A percentile compares a stretch with the other conserved stretches of the same genome.
phyloP scores from a whole-genome alignment of 2,113 vertebrate species.

The Blennius ocellaris region DNA sequence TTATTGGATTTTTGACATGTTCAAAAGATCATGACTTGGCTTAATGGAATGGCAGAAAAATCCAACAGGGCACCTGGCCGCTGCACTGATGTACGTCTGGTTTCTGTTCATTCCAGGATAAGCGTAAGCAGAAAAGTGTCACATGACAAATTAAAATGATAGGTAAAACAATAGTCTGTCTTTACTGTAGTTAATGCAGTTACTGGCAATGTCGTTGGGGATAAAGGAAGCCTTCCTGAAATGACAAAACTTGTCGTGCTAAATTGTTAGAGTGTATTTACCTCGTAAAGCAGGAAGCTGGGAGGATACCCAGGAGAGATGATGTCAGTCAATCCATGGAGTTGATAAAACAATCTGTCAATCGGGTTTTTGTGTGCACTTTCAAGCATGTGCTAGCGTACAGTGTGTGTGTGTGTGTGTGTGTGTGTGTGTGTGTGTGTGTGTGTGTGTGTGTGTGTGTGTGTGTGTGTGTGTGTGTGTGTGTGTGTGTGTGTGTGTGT shows the following conservation, averaged over 20 bases:
- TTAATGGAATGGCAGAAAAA: slow-evolving; percentile 64
- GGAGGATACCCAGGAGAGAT: slow-evolving; percentile 70
- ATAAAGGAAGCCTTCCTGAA: slow-evolving; percentile 43
- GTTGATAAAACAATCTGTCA: slow-evolving; percentile 72
- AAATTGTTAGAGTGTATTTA: slow-evolving; percentile 61
- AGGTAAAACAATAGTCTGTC: not conserved
- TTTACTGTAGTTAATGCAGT: not conserved
- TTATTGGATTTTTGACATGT: slow-evolving; percentile 82
- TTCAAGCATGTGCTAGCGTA: slow-evolving; percentile 35
- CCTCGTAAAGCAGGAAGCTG: slow-evolving; percentile 51
- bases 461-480: not conserved
- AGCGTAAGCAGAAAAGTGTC: not conserved
- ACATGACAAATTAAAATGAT: not conserved
- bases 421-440: slow-evolving; percentile 2
- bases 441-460: slow-evolving; percentile 1
- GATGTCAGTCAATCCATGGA: slow-evolving; percentile 73
- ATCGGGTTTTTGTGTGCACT: slow-evolving; percentile 45
- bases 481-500: slow-evolving; percentile 10
- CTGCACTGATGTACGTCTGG: slow-evolving; percentile 7
- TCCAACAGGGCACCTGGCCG: slow-evolving; percentile 64
- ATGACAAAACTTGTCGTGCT: slow-evolving; percentile 39
- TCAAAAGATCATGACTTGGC: slow-evolving; percentile 72
- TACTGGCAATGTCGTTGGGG: slow-evolving; percentile 13
- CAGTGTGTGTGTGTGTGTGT: not conserved
- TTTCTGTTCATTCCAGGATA: slow-evolving; percentile 23